Base-by-base conservation (phyloP, 2,888 invertebrate species). In the Sialis lutaria region DNA sequence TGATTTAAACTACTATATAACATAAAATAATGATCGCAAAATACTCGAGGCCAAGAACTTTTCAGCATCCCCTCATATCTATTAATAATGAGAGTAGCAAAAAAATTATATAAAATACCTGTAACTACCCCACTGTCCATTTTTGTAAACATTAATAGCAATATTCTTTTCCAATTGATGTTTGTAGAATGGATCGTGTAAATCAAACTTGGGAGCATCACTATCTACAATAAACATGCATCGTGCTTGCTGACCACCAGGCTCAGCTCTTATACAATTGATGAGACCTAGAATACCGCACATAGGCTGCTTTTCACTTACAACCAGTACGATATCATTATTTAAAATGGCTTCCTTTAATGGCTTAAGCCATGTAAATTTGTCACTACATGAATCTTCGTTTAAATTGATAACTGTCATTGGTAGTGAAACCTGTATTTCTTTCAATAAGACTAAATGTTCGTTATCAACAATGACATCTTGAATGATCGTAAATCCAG, bases 211-310 rank as follows among this genome's bases (percentile, higher is more conserved):
- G 1, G 83, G 82, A 0, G 80, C 82, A 44, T 70, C 58, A 46
- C 58, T 58, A 53, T 79, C 79, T 50, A 77, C 61, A 47, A 85
- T 74, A 35, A 82, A 70, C 6, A 86, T 61, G 47, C 77, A 77
- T 45, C 70, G 69, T 1, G 77, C 66, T 1, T 74, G 60, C 53
- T 75, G 61, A 4, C 63, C 61, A 43, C 73, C 72, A 1, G 74
- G 70, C 58, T 93, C 92, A 55, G 73, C 80, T 49, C 83, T 72
- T 32, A 96, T 62, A 62, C 93, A 93, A 56, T 91, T 91, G 0
- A 87, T 77, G 46, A 95, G 65, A n/a, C 96, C 97, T 55, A 82
- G 8, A 9, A 93, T 68, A 9, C 97, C 97, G 58, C 74, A 86
- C 6, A 77, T 66, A 2, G 71, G 68, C 47, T 82, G 77, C 52